phyloP scores from a whole-genome alignment of 2,113 vertebrate species.

The Machaerirhynchus nigripectus region DNA sequence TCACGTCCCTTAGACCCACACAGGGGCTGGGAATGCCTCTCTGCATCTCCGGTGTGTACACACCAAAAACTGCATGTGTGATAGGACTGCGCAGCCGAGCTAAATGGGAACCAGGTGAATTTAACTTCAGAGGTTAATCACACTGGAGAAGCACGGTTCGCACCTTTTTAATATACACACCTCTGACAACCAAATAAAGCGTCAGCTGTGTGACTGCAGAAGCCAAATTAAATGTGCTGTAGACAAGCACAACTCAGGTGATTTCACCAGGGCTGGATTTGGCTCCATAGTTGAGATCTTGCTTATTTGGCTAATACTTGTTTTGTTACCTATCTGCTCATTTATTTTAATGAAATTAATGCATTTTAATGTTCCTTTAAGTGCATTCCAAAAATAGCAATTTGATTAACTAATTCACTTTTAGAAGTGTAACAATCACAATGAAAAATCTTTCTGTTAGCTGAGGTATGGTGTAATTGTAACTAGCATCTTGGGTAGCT shows the following conservation, averaged over 20 bases:
- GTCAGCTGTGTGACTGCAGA: not conserved
- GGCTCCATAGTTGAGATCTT: not conserved
- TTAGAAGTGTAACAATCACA: constrained; percentile 16
- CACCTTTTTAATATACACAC: constrained; percentile 22
- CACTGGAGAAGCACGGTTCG: not conserved
- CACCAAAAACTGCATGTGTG: not conserved
- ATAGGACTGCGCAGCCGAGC: not conserved
- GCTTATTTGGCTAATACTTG: constrained; percentile 20
- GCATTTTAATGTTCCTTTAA: constrained; percentile 49
- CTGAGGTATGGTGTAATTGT: not conserved
- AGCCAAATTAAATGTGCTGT: constrained; percentile 29
- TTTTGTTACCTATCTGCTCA: constrained; percentile 42
- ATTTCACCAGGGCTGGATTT: constrained; percentile 16
- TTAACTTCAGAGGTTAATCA: constrained; percentile 41
- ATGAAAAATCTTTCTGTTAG: constrained; percentile 19
- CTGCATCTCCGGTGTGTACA: not conserved
- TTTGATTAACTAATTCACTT: constrained; percentile 34
- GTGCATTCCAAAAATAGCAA: constrained; percentile 35
- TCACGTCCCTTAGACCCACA: not conserved
- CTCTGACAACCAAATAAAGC: constrained; percentile 33
- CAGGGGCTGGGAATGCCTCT: not conserved
- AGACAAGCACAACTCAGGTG: constrained; percentile 4
- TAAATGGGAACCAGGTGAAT: constrained; percentile 4
- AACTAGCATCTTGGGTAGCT: not conserved
- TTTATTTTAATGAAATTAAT: constrained; percentile 48